A percentile compares a stretch with the other conserved stretches of the same genome.
Conservation (phyloP, 2,797 vertebrate species). For the Falco berigora region DNA sequence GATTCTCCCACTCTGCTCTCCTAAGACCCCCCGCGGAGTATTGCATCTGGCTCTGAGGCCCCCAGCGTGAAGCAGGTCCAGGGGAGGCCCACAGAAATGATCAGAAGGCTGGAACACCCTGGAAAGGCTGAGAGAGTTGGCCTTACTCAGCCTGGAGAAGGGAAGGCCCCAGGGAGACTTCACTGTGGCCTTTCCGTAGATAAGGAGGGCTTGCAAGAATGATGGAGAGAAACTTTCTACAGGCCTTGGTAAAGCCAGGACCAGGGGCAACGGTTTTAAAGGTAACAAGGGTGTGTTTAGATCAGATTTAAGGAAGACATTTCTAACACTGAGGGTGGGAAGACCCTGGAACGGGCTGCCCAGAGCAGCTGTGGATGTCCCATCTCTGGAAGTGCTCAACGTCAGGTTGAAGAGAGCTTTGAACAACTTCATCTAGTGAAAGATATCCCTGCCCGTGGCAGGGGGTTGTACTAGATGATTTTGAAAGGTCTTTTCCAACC, state of each 20-base stretch:
- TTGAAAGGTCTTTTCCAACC: background rate
- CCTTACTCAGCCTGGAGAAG: background rate
- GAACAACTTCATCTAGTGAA: background rate
- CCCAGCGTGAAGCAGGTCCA: background rate
- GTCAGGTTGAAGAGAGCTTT: accelerated
- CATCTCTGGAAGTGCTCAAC: background rate
- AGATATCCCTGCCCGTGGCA: background rate
- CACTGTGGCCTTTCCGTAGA: background rate
- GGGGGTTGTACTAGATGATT: accelerated
- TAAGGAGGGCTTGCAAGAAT: background rate
- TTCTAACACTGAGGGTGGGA: background rate
- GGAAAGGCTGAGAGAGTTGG: background rate
- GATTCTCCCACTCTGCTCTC: background rate
- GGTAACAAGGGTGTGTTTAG: background rate
- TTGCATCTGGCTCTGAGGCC: background rate
- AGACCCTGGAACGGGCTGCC: background rate
- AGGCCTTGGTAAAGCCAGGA: background rate
- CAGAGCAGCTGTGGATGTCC: background rate
- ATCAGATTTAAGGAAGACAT: background rate
- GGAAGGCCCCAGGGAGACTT: background rate
- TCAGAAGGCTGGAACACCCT: background rate
- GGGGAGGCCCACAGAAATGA: background rate
- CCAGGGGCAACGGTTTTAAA: background rate
- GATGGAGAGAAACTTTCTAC: background rate
- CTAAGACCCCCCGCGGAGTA: background rate